Percentiles rank a stretch among this genome's conserved stretches.
These are phyloP conservation scores for Panurus biarmicus DNA, from an alignment of 2,113 vertebrate genomes.

Conservation along the genomic window DNA sequence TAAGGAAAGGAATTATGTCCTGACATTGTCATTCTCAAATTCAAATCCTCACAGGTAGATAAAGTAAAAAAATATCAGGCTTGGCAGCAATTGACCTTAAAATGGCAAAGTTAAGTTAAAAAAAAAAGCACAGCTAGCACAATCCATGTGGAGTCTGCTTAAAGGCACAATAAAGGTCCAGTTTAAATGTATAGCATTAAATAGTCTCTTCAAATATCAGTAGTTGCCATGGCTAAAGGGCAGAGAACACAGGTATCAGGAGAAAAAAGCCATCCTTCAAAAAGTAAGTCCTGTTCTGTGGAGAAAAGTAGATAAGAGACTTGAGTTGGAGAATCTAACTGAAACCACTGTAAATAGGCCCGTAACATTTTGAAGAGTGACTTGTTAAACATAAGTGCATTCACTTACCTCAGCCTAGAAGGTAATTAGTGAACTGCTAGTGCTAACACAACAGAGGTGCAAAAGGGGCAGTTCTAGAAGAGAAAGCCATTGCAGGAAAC, in stretches of 20 bases:
- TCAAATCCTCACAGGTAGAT: background rate
- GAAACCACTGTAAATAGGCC: background rate
- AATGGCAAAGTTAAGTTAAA: background rate
- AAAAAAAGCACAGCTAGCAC: background rate
- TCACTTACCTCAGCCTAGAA: background rate
- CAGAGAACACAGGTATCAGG: background rate
- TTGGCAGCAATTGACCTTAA: background rate
- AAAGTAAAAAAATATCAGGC: background rate
- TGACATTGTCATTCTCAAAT: background rate
- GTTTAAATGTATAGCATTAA: background rate
- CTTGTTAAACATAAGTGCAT: background rate
- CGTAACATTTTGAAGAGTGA: background rate
- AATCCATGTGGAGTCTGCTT: background rate
- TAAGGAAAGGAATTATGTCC: background rate
- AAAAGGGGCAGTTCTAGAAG: background rate
- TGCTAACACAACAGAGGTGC: background rate
- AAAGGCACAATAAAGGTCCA: background rate
- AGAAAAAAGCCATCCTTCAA: background rate
- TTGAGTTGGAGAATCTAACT: background rate
- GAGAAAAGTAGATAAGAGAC: background rate
- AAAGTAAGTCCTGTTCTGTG: background rate
- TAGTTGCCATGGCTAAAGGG: background rate
- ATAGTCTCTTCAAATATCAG: background rate
- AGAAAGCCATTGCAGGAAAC: background rate
- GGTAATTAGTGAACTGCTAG: background rate